Conservation (phyloP, 2,797 vertebrate genomes). For the Melanotaenia nigrans region DNA sequence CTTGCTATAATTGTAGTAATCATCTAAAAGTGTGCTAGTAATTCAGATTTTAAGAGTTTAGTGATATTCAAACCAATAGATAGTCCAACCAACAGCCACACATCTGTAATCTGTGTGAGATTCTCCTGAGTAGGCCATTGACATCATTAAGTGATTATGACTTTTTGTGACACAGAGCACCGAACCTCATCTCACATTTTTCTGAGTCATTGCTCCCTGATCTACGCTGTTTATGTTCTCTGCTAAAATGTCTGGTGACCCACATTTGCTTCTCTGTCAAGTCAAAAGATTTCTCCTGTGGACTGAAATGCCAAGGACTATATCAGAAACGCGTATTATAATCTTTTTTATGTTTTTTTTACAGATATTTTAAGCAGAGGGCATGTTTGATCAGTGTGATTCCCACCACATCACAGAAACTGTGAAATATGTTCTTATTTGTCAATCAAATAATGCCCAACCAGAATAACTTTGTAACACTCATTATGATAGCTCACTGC, state of each 20-base stretch:
- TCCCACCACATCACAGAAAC: slow-evolving; percentile 10
- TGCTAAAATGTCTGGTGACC: slow-evolving; percentile 36
- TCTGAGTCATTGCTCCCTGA: slow-evolving; percentile 37
- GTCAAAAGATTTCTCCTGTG: slow-evolving; percentile 21
- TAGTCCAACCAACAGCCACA: background rate
- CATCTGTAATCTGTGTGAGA: background rate
- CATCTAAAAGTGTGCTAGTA: background rate
- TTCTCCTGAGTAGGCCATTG: background rate
- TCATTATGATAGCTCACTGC: slow-evolving; percentile 8
- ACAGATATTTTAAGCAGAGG: background rate
- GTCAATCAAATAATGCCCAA: slow-evolving; percentile 13
- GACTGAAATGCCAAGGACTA: slow-evolving; percentile 23
- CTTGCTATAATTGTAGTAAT: background rate
- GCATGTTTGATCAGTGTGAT: slow-evolving; percentile 28
- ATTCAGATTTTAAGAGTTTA: background rate
- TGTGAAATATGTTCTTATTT: slow-evolving; percentile 40
- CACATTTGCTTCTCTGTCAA: slow-evolving; percentile 29
- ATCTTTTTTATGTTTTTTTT: background rate
- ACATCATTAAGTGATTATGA: background rate
- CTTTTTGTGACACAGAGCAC: slow-evolving; percentile 30
- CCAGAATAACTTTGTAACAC: slow-evolving; percentile 14
- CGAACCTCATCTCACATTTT: slow-evolving; percentile 36
- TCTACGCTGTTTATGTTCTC: slow-evolving; percentile 6
- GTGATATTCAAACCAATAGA: background rate
- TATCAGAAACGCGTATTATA: slow-evolving; percentile 17